phyloP scores from a whole-genome alignment of 2,113 vertebrate genomes.

The Tyto alba region DNA sequence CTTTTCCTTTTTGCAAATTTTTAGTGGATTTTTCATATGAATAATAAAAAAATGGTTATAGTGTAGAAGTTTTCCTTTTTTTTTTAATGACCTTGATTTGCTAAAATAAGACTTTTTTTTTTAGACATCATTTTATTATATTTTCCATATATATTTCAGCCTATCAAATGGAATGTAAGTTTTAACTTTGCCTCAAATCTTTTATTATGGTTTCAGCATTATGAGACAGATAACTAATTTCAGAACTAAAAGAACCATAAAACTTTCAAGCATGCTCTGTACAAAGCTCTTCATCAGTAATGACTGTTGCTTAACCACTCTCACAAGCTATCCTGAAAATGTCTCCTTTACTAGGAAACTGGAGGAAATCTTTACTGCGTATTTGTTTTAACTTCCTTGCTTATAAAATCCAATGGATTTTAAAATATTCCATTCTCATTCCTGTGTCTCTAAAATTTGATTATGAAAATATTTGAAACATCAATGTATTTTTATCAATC shows the following conservation, averaged over 20 bases:
- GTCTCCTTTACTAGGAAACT: not conserved
- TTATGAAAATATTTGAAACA: not conserved
- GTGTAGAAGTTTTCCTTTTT: not conserved
- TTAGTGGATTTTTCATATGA: not conserved
- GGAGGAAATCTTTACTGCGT: not conserved
- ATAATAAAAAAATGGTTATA: not conserved
- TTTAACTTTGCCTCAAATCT: not conserved
- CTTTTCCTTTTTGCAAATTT: not conserved
- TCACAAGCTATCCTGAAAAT: not conserved
- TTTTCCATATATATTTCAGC: not conserved
- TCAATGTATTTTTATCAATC: not conserved
- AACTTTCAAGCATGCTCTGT: not conserved
- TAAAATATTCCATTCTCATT: not conserved
- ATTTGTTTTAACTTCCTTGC: not conserved
- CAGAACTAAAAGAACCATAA: not conserved
- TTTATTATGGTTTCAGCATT: not conserved
- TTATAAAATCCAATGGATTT: conserved; percentile 2
- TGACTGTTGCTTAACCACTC: not conserved
- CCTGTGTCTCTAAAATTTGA: not conserved
- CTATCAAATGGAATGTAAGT: not conserved
- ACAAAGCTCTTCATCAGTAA: not conserved
- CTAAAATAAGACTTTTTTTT: not conserved
- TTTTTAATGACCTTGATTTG: not conserved
- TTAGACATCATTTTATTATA: not conserved
- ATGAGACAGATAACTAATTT: not conserved